A percentile compares a stretch with the other conserved stretches of the same genome.
phyloP scores from a whole-genome alignment of 2,113 vertebrate genomes.

The Lagopus leucura region DNA sequence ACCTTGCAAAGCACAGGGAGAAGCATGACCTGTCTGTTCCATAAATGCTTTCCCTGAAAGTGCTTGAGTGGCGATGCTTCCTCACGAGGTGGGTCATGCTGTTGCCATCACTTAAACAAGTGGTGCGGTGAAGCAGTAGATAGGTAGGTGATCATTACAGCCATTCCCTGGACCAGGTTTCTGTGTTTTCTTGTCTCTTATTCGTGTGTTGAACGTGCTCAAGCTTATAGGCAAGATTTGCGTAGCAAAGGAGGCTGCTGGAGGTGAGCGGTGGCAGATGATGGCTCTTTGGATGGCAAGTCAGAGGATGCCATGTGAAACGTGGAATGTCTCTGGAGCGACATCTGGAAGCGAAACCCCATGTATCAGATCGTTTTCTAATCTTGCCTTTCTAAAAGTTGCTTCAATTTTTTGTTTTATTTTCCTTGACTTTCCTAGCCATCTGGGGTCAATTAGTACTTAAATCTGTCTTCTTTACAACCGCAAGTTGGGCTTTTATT shows the following conservation, averaged over 20 bases:
- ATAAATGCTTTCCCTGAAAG: background rate
- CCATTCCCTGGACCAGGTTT: rapidly evolving
- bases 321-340: background rate
- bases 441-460: background rate
- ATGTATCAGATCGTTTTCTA: background rate
- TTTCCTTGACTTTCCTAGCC: background rate
- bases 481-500: background rate
- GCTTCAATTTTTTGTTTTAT: background rate
- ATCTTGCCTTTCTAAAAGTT: background rate
- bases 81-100: background rate
- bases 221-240: background rate
- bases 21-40: background rate
- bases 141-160: background rate
- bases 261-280: background rate
- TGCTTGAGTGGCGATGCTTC: background rate
- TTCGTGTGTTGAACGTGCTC: background rate
- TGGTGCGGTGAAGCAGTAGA: background rate
- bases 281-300: background rate
- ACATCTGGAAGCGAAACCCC: background rate
- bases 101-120: background rate
- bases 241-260: background rate
- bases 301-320: background rate
- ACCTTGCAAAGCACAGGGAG: background rate
- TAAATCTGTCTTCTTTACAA: background rate
- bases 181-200: background rate